Conservation (phyloP, 1,140 invertebrate species). For the Plectrocnemia conspersa region DNA sequence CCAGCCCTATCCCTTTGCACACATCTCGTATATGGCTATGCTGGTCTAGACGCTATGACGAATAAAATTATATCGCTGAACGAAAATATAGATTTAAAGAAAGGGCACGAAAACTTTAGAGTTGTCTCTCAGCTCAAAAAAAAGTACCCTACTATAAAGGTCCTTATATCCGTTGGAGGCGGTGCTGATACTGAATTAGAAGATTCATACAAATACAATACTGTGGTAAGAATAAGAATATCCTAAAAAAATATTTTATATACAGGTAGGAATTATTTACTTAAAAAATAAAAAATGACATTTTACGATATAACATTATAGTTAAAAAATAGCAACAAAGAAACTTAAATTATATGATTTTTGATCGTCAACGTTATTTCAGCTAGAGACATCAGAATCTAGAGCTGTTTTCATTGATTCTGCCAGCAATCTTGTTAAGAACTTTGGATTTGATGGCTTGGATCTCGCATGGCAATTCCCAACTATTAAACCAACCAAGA, state of each 20-base stretch:
- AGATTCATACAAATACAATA: conserved; percentile 61
- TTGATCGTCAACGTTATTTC: conserved; percentile 24
- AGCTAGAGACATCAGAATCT: conserved; percentile 66
- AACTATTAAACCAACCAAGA: conserved; percentile 69
- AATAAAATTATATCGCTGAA: conserved; percentile 66
- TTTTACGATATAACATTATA: too few species aligned
- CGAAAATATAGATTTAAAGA: conserved; percentile 64
- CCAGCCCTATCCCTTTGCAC: conserved; percentile 73
- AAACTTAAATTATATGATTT: too few species aligned
- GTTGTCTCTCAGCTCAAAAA: conserved; percentile 65
- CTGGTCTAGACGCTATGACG: conserved; percentile 68
- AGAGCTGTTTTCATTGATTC: conserved; percentile 73
- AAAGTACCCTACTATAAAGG: conserved; percentile 67
- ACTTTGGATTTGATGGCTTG: conserved; percentile 81
- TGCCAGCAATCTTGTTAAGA: conserved; percentile 61
- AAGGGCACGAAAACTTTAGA: conserved; percentile 65
- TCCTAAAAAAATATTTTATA: too few species aligned
- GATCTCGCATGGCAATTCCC: conserved; percentile 85
- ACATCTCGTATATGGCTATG: conserved; percentile 82
- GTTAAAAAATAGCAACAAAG: too few species aligned
- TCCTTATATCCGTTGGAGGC: conserved; percentile 72
- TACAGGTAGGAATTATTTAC: too few species aligned
- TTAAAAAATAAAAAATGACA: too few species aligned
- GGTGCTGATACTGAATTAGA: conserved; percentile 59
- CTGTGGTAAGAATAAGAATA: conserved; percentile 50